Percentiles rank a stretch among this genome's conserved stretches.
Evolutionary conservation across 2,113 vertebrate species (phyloP).

Genomic region (Clinocottus analis): DNA sequence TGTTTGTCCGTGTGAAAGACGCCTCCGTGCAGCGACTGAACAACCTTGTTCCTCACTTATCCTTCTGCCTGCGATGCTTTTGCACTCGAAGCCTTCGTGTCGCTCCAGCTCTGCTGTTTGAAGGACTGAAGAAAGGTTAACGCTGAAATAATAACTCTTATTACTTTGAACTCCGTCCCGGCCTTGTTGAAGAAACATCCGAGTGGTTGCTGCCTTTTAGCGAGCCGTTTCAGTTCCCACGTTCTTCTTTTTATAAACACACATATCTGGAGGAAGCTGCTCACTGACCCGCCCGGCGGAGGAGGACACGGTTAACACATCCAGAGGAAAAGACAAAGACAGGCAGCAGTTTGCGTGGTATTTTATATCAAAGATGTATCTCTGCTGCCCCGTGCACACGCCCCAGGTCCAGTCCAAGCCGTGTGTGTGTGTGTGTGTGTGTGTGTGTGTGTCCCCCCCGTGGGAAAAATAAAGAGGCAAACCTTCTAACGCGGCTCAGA

Average conservation of each 20-base stretch:
- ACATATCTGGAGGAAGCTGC: too few relatives aligned
- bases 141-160: not conserved
- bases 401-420: not conserved
- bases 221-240: too few relatives aligned
- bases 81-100: not conserved
- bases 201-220: not conserved
- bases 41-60: not conserved
- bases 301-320: constrained; percentile 5
- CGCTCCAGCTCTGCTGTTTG: not conserved
- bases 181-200: not conserved
- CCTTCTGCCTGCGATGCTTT: constrained; percentile 1
- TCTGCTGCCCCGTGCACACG: constrained; percentile 8
- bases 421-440: too few relatives aligned
- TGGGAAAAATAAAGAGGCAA: constrained; percentile 18
- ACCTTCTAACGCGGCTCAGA: constrained; percentile 1
- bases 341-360: not conserved
- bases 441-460: too few relatives aligned
- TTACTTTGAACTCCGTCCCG: not conserved
- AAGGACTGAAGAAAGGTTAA: constrained; percentile 12
- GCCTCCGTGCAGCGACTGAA: not conserved
- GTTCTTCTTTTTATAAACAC: too few relatives aligned
- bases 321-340: not conserved
- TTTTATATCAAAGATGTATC: constrained; percentile 11
- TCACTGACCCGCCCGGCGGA: not conserved
- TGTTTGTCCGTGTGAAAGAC: not conserved